Conservation (phyloP, 2,113 vertebrate species). For the Nanorana parkeri region DNA sequence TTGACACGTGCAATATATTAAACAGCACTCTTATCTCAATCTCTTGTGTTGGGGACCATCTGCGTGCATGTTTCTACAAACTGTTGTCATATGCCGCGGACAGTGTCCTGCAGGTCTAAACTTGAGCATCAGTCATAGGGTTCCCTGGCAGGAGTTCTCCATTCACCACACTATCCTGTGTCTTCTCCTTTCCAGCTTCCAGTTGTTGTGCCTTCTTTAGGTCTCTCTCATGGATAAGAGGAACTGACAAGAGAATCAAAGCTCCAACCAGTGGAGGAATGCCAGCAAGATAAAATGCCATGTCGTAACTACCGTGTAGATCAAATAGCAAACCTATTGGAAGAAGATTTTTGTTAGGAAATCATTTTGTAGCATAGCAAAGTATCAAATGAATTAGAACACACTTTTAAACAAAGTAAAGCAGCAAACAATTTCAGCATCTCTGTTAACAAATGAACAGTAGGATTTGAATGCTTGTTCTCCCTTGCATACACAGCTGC, state of each 20-base stretch:
- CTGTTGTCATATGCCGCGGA: neutral
- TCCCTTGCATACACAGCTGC: too few species aligned
- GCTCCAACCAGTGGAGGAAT: constrained; percentile 91
- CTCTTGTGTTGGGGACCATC: neutral
- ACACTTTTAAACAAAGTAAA: too few species aligned
- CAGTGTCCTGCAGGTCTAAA: constrained; percentile 66
- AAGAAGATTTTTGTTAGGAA: neutral
- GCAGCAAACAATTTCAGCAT: too few species aligned
- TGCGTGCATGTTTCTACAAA: neutral
- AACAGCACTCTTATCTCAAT: neutral
- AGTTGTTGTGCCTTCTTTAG: constrained; percentile 72
- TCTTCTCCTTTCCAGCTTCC: constrained; percentile 84
- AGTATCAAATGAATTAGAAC: too few species aligned
- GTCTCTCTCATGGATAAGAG: constrained; percentile 82
- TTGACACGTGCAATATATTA: neutral
- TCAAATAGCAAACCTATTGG: constrained; percentile 85
- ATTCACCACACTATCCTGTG: constrained; percentile 83
- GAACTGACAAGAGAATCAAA: constrained; percentile 89
- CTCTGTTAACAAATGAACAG: too few species aligned
- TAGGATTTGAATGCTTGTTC: too few species aligned
- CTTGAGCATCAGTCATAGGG: constrained; percentile 84
- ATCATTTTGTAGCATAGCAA: too few species aligned
- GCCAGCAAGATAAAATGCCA: constrained; percentile 94
- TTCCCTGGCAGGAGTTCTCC: constrained; percentile 91
- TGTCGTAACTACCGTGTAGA: constrained; percentile 83